phyloP scores from a whole-genome alignment of 2,797 vertebrate species.

The Propithecus deckenii region DNA sequence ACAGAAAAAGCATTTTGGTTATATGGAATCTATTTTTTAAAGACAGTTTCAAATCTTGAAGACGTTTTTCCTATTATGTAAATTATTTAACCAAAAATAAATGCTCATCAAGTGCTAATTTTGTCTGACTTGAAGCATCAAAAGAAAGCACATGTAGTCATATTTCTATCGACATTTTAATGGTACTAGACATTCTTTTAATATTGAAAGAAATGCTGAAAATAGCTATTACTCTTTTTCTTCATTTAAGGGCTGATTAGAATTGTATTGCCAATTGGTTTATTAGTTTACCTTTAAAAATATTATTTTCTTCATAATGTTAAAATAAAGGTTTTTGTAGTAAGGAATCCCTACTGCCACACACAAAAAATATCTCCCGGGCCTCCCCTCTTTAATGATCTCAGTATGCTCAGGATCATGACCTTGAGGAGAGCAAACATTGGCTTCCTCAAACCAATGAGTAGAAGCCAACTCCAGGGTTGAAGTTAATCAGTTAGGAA shows the following conservation, averaged over 20 bases:
- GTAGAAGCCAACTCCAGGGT: slow-evolving; percentile 53
- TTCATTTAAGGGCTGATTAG: neutral
- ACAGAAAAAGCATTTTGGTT: slow-evolving; percentile 48
- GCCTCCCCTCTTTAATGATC: slow-evolving; percentile 14
- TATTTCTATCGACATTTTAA: neutral
- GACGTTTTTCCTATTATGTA: neutral
- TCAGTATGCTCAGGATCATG: slow-evolving; percentile 31
- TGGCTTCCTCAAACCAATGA: slow-evolving; percentile 45
- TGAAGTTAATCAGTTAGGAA: slow-evolving; percentile 67
- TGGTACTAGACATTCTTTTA: neutral
- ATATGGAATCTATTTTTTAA: slow-evolving; percentile 11
- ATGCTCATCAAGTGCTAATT: neutral
- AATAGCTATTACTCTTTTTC: neutral
- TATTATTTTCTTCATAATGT: neutral
- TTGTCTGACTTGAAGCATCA: neutral
- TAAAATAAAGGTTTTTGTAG: neutral
- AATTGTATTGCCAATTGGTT: neutral
- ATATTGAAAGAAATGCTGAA: slow-evolving; percentile 42
- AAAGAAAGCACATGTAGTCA: neutral
- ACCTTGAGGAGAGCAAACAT: slow-evolving; percentile 51
- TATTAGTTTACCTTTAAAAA: slow-evolving; percentile 9
- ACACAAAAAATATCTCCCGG: slow-evolving; percentile 1
- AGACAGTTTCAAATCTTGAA: slow-evolving; percentile 43
- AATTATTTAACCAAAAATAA: slow-evolving; percentile 15
- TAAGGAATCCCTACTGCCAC: neutral